These are phyloP conservation scores for Bujurquina vittata DNA, from an alignment of 2,113 vertebrate species.

Conservation along the genomic window DNA sequence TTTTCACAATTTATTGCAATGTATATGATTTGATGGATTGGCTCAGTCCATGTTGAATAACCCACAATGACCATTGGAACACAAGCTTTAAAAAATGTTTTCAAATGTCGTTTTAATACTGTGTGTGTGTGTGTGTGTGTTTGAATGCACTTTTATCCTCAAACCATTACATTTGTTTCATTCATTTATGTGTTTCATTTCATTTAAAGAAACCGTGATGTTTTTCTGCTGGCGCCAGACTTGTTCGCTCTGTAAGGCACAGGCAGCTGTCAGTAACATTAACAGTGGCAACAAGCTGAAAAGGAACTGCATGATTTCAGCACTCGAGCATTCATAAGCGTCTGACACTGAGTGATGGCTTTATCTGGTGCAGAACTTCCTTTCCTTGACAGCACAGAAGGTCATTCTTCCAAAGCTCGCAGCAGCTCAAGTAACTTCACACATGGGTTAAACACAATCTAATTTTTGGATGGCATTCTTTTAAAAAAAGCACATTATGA, in stretches of 20 bases:
- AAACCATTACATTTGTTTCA: background rate
- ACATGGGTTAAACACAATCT: background rate
- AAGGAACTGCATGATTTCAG: conserved; percentile 35
- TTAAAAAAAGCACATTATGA: background rate
- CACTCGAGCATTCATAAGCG: conserved; percentile 12
- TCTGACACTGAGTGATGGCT: conserved; percentile 42
- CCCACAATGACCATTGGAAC: background rate
- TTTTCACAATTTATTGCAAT: background rate
- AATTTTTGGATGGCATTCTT: conserved; percentile 8
- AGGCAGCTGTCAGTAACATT: conserved; percentile 59
- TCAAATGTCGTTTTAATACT: background rate
- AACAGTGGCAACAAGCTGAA: conserved; percentile 29
- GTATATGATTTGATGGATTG: background rate
- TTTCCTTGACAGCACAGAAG: conserved; percentile 16
- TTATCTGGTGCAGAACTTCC: conserved; percentile 20
- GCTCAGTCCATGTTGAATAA: background rate
- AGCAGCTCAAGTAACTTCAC: background rate
- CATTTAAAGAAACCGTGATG: background rate
- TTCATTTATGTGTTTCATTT: background rate
- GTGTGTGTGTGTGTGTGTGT: background rate
- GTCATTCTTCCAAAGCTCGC: background rate
- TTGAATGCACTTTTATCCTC: background rate
- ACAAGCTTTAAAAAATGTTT: background rate
- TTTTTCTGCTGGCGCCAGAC: background rate
- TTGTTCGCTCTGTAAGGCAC: conserved; percentile 33